phyloP scores from a whole-genome alignment of 2,888 invertebrate genomes.

The Limnephilus auricula region DNA sequence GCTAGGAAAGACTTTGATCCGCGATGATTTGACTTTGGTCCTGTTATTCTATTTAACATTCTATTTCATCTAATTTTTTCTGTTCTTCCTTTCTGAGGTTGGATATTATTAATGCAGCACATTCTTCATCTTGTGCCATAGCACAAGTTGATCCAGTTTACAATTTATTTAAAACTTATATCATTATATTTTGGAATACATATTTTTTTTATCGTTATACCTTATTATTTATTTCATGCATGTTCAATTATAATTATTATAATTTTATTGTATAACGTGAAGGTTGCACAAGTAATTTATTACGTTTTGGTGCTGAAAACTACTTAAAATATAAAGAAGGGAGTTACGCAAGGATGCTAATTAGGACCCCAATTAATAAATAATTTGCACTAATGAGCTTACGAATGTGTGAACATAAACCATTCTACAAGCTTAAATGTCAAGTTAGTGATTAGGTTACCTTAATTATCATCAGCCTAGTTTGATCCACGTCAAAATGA shows the following conservation, averaged over 20 bases:
- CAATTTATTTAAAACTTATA: too few relatives aligned
- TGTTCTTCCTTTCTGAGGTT: too few relatives aligned
- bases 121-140: too few relatives aligned
- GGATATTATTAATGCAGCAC: too few relatives aligned
- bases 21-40: too few relatives aligned
- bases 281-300: not conserved
- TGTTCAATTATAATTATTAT: too few relatives aligned
- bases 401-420: not conserved
- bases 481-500: not conserved
- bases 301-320: not conserved
- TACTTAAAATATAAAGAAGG: not conserved
- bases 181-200: not conserved
- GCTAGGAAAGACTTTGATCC: too few relatives aligned
- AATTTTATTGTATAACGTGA: not conserved
- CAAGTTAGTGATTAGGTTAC: not conserved
- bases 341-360: not conserved
- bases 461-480: not conserved
- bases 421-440: not conserved
- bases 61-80: too few relatives aligned
- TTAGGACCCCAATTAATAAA: not conserved
- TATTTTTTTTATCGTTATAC: not conserved
- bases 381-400: not conserved
- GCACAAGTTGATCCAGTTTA: too few relatives aligned
- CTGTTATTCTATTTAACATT: too few relatives aligned
- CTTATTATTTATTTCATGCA: too few relatives aligned